Evolutionary conservation across 2,888 invertebrate genomes (phyloP).

Genomic region (Amiota minor): DNA sequence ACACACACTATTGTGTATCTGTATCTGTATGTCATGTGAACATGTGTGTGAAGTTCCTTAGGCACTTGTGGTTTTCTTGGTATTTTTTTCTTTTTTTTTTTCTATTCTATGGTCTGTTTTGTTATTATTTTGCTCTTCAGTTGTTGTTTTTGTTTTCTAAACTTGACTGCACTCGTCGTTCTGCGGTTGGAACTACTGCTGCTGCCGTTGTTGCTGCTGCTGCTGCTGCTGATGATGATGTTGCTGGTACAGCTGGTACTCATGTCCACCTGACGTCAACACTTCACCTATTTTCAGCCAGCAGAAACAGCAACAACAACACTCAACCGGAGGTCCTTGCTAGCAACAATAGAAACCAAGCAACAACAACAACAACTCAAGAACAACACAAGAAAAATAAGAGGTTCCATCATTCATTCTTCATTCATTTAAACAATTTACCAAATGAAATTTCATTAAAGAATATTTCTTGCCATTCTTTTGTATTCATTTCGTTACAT

Average conservation of each 20-base stretch:
- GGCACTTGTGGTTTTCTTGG: slow-evolving; percentile 23
- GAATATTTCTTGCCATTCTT: too few species aligned
- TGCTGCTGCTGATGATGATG: neutral
- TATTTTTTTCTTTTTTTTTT: neutral
- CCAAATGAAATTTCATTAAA: too few species aligned
- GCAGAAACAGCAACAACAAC: neutral
- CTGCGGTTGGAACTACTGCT: neutral
- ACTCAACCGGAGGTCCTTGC: too few species aligned
- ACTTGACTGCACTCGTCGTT: slow-evolving; percentile 4
- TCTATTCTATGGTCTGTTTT: neutral
- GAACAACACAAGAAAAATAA: too few species aligned
- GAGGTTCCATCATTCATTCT: too few species aligned
- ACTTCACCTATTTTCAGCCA: slow-evolving; percentile 32
- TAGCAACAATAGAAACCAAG: too few species aligned
- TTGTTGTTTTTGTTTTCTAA: slow-evolving; percentile 3
- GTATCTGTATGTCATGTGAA: neutral
- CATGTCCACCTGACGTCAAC: slow-evolving; percentile 33
- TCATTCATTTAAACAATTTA: too few species aligned
- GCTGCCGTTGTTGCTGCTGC: neutral
- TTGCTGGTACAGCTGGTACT: neutral
- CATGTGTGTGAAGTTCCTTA: slow-evolving; percentile 19
- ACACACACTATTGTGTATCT: neutral
- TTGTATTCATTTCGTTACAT: too few species aligned
- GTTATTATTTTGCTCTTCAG: neutral
- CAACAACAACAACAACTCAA: too few species aligned